These are phyloP conservation scores for Oophaga sylvatica DNA, from an alignment of 2,797 vertebrate genomes.

Conservation along the genomic window DNA sequence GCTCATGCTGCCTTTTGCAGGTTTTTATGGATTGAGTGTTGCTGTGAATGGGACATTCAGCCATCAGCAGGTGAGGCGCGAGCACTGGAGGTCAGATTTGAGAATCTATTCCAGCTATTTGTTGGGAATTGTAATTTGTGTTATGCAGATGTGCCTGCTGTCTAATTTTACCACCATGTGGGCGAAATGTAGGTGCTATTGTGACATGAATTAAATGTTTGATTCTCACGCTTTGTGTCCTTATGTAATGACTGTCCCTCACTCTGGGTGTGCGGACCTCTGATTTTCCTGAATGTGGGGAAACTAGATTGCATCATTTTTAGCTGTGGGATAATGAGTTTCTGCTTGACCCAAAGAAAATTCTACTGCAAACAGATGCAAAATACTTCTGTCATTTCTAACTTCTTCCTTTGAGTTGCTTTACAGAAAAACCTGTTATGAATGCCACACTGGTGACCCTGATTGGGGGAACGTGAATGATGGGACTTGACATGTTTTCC, in stretches of 20 bases:
- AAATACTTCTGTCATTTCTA: too few relatives aligned
- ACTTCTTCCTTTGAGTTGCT: too few relatives aligned
- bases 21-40: slow-evolving; percentile 44
- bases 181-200: slow-evolving; percentile 40
- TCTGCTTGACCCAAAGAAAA: too few relatives aligned
- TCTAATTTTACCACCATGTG: slow-evolving; percentile 32
- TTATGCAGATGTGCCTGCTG: slow-evolving; percentile 39
- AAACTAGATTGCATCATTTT: too few relatives aligned
- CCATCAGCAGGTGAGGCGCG: neutral
- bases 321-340: too few relatives aligned
- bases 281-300: too few relatives aligned
- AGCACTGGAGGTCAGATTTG: neutral
- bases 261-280: too few relatives aligned
- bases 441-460: too few relatives aligned
- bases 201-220: slow-evolving; percentile 39
- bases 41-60: slow-evolving; percentile 22
- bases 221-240: neutral
- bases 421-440: too few relatives aligned
- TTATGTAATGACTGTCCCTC: neutral
- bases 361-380: too few relatives aligned
- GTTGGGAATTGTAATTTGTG: neutral
- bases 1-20: slow-evolving; percentile 33
- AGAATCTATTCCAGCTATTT: neutral
- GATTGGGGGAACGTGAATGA: too few relatives aligned
- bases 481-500: too few relatives aligned